Conservation (phyloP, 1,140 invertebrate species). For the Trissolcus basalis region DNA sequence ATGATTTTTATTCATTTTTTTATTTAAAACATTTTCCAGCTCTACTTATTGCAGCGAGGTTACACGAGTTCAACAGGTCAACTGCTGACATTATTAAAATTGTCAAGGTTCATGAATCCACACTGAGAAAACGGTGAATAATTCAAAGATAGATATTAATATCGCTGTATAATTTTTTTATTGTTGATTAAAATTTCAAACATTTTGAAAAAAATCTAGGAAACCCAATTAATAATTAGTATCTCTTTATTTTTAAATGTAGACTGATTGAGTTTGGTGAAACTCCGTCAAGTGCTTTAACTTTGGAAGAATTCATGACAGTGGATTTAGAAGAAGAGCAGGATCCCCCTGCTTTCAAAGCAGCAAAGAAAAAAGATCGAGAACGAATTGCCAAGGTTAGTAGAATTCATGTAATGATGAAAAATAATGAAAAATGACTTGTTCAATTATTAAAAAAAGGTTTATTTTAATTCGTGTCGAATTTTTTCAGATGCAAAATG, state of each 20-base stretch:
- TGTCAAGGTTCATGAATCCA: constrained; percentile 96
- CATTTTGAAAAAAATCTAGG: constrained; percentile 1
- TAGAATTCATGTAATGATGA: too few species aligned
- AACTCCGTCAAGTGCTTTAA: constrained; percentile 79
- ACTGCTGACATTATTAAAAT: constrained; percentile 94
- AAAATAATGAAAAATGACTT: too few species aligned
- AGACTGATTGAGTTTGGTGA: constrained; percentile 95
- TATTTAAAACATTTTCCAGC: constrained; percentile 77
- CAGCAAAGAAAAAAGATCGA: constrained; percentile 89
- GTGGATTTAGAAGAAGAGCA: constrained; percentile 97
- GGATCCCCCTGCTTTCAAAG: constrained; percentile 96
- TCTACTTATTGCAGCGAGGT: constrained; percentile 92
- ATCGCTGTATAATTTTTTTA: too few species aligned
- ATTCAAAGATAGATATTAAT: too few species aligned
- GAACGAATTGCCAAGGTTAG: constrained; percentile 84
- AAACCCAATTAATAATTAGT: too few species aligned
- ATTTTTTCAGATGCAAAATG: constrained; percentile 65
- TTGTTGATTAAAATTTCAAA: too few species aligned
- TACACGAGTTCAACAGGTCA: constrained; percentile 93
- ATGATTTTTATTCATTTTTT: constrained; percentile 1
- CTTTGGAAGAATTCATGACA: constrained; percentile 97
- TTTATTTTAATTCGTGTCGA: constrained; percentile 11
- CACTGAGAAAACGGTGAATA: constrained; percentile 88
- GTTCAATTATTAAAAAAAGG: not conserved
- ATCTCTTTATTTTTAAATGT: too few species aligned